Evolutionary conservation across 2,797 vertebrate species (phyloP), one percentile per base, ranked within the genome.

Genomic region (Nothura maculosa): DNA sequence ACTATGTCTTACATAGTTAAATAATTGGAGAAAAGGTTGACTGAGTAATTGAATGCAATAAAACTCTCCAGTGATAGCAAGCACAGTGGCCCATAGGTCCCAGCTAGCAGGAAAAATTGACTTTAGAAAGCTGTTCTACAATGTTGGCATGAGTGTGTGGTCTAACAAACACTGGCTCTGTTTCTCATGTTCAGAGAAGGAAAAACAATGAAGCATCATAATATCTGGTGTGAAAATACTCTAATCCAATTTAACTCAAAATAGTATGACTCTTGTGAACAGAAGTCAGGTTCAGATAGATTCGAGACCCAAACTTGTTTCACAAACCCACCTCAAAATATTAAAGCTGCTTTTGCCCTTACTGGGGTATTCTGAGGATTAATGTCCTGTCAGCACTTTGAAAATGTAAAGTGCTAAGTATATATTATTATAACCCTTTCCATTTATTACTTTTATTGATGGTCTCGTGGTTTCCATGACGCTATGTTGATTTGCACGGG

Each of bases 401-500:
- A 94, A 93, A 95, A 96, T 78, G 86, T 95, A 94, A 96, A 96
- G 95, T 96, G 94, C 74, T 95, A 95, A 95, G 92, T 92, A 94
- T 91, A 95, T 96, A 81, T 96, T 96, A 93, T 96, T 93, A 87
- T 96, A 96, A 96, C 93, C 93, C 61, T 95, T 92, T 89, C 89
- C 85, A 95, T 95, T 95, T 96, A 95, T 93, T 96, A 94, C 94
- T 95, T 91, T 95, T 94, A 95, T 95, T 96, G 92, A 95, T 91
- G 91, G 77, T 75, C 79, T 93, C 4, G 15, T 81, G 89, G 94
- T 95, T 96, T 96, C 93, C 90, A 90, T 96, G 92, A 96, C 32
- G 27, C 70, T 95, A 67, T 92, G 92, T 88, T 95, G 92, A 96
- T 91, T 92, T 95, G 90, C 87, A 93, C 5, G 8, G 92, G 95